A percentile compares a stretch with the other conserved stretches of the same genome.
phyloP scores from a whole-genome alignment of 2,797 vertebrate genomes.

The Pantherophis vulpinus region DNA sequence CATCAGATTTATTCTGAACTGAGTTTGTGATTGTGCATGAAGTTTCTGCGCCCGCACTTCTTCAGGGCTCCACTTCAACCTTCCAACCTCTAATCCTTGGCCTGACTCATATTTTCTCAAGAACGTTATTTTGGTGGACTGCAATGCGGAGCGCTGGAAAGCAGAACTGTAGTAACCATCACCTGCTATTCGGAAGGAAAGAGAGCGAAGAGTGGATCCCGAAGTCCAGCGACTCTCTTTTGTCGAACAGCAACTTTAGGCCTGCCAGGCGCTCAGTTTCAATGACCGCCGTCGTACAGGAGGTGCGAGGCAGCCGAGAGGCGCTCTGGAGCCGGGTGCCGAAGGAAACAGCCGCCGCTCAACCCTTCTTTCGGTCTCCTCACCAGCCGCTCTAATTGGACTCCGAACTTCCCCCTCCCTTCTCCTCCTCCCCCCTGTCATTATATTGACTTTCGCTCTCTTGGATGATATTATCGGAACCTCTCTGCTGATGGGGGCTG shows the following conservation, averaged over 20 bases:
- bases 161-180: neutral
- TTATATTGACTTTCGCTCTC: constrained; percentile 89
- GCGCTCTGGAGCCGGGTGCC: neutral
- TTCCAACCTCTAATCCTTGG: neutral
- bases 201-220: neutral
- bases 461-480: constrained; percentile 95
- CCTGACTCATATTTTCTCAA: neutral
- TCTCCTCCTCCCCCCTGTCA: constrained; percentile 81
- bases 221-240: neutral
- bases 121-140: too few species aligned
- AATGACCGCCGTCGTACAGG: too few species aligned
- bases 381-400: constrained; percentile 91
- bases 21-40: neutral
- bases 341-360: constrained; percentile 19
- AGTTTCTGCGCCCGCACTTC: neutral
- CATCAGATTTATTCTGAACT: neutral
- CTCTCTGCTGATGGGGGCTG: constrained; percentile 85
- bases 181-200: too few species aligned
- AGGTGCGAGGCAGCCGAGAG: constrained; percentile 23
- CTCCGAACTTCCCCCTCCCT: constrained; percentile 82
- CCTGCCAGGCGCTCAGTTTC: too few species aligned
- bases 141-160: neutral
- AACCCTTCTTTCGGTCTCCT: constrained; percentile 67
- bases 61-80: neutral
- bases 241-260: neutral